Percentiles rank a stretch among this genome's conserved stretches.
phyloP scores from a whole-genome alignment of 1,140 invertebrate species.

The Sarcophaga peregrina region DNA sequence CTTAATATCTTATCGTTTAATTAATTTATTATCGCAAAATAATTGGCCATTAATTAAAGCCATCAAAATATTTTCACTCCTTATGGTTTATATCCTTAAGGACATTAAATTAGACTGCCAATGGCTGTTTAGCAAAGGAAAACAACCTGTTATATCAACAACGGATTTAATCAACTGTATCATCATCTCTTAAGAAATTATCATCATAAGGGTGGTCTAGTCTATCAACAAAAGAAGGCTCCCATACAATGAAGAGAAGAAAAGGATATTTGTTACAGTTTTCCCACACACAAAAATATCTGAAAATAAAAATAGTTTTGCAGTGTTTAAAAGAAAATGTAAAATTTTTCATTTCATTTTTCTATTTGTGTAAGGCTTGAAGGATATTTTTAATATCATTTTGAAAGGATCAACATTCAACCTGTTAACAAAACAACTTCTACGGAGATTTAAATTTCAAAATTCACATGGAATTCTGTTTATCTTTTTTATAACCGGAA shows the following conservation, averaged over 20 bases:
- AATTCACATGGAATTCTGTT: neutral
- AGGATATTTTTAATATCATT: too few relatives aligned
- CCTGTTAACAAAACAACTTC: neutral
- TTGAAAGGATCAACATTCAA: neutral
- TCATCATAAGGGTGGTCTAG: neutral
- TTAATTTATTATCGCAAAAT: neutral
- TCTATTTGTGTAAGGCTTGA: neutral
- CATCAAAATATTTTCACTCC: neutral
- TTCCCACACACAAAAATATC: slow-evolving; percentile 10
- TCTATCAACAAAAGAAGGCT: neutral
- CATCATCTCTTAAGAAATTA: neutral
- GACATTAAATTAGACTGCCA: neutral
- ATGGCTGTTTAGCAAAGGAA: neutral
- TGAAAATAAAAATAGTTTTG: neutral
- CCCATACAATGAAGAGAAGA: neutral
- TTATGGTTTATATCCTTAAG: neutral
- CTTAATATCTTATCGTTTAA: neutral
- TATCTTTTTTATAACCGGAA: neutral
- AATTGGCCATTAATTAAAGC: neutral
- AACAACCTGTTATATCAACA: slow-evolving; percentile 9
- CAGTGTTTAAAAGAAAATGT: neutral
- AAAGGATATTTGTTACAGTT: slow-evolving; percentile 6
- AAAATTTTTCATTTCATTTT: neutral
- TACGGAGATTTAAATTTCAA: neutral
- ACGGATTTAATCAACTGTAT: neutral